Conservation (phyloP, 2,113 vertebrate genomes). For the Crotalus viridis region DNA sequence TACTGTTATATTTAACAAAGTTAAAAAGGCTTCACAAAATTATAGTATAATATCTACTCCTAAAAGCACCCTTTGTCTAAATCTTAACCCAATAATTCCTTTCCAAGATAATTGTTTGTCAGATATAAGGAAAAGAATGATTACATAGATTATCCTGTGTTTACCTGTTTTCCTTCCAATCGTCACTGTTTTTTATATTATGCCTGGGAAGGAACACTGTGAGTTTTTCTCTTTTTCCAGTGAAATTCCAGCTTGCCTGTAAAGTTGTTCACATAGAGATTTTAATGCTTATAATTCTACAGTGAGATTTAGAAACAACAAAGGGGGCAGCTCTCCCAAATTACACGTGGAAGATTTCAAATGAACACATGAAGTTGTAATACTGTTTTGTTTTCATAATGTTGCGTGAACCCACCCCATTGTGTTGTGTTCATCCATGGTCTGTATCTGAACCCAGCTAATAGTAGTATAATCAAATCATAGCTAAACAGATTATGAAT, state of each 20-base stretch:
- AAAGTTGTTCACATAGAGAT: neutral
- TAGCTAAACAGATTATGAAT: neutral
- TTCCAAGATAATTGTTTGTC: conserved; percentile 6
- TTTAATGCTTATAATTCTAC: neutral
- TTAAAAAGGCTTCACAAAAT: neutral
- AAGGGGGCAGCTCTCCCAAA: neutral
- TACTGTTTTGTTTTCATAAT: neutral
- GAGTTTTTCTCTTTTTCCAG: neutral
- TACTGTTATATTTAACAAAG: neutral
- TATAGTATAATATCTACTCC: neutral
- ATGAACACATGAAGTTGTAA: neutral
- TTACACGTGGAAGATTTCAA: neutral
- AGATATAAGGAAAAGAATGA: conserved; percentile 53
- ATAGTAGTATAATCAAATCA: neutral
- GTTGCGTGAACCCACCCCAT: neutral
- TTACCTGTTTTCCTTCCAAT: conserved; percentile 50
- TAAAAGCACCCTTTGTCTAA: too few species aligned
- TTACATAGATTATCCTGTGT: conserved; percentile 54
- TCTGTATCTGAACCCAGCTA: neutral
- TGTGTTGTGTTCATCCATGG: neutral
- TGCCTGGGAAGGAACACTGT: rapidly evolving
- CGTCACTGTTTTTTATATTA: conserved; percentile 2
- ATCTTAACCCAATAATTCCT: neutral
- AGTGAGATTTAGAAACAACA: neutral
- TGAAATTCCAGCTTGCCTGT: neutral